Evolutionary conservation across 2,113 vertebrate genomes (phyloP), one percentile per base, ranked within the genome.

Genomic region (Tauraco erythrolophus): DNA sequence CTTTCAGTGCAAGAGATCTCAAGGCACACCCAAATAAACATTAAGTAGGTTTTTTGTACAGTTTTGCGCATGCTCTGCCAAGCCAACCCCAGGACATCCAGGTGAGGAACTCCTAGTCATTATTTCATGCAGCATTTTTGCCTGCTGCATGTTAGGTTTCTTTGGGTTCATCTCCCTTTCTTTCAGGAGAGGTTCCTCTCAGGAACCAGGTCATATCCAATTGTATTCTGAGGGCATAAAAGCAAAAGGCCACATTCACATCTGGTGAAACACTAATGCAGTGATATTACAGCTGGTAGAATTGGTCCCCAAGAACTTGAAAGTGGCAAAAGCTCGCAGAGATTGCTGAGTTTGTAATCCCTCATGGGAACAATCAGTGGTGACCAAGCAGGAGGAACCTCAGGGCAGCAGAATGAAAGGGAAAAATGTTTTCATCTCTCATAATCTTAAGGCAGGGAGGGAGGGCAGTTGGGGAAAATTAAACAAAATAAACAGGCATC

Each of bases 401-500:
- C 60, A 89, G 83, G 61, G 56, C 33, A 89, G 45, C 25, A 81
- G 39, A 89, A 75, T 79, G 61, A 95, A 94, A 78, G n/a, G 22
- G 41, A 89, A 92, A 83, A 92, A 22, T 82, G 30, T 81, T 95
- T 84, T 82, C 53, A 56, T 30, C n/a, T 78, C 24, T 75, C 53
- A 61, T 68, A 78, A 57, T 87, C 45, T 87, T 74, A 65, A 79
- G 8, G 28, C 17, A 70, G 23, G 22, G 50, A 83, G 37, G 48
- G 81, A 83, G 89, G 14, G 30, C 24, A 64, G 18, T 21, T 58
- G 69, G 37, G 25, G 15, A 88, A 82, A 72, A 89, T 84, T 8
- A 76, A 92, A 83, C 62, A 89, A 87, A 94, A 81, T 83, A 84
- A 91, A 88, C 51, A 62, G 21, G 18, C 64, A 65, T 92, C 76